Conservation (phyloP, 2,797 vertebrate genomes). For the Pseudomugil gertrudae region DNA sequence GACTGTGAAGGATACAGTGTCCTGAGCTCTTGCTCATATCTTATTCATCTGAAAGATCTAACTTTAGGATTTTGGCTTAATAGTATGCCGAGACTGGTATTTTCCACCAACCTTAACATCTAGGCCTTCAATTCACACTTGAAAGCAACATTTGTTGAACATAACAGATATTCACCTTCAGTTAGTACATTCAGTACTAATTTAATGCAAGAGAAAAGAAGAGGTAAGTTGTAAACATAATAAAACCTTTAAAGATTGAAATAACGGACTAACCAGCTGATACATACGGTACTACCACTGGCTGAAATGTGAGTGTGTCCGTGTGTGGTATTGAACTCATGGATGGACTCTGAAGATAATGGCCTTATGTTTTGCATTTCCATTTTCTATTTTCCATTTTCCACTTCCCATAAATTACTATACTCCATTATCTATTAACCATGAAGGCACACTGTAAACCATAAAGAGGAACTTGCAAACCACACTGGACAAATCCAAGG, state of each 20-base stretch:
- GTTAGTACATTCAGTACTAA: background rate
- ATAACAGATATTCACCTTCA: background rate
- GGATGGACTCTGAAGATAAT: conserved; percentile 23
- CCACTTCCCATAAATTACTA: conserved; percentile 24
- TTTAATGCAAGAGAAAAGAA: background rate
- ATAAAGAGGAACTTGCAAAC: conserved; percentile 21
- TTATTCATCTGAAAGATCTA: background rate
- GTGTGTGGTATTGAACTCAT: conserved; percentile 39
- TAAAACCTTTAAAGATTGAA: conserved; percentile 1
- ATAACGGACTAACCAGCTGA: background rate
- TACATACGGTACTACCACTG: background rate
- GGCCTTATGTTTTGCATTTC: conserved; percentile 39
- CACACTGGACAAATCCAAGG: background rate
- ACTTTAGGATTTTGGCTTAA: conserved; percentile 4
- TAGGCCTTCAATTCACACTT: background rate
- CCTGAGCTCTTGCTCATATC: background rate
- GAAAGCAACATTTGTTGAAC: background rate
- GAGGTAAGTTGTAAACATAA: conserved; percentile 3
- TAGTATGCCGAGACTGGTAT: background rate
- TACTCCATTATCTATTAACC: conserved; percentile 36
- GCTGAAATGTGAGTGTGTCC: conserved; percentile 11
- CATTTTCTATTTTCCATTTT: conserved; percentile 37
- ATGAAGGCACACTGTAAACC: conserved; percentile 28
- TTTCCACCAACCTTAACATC: background rate
- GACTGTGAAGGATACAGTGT: conserved; percentile 11